These are phyloP conservation scores for Tupaia tana DNA, from an alignment of 2,113 vertebrate genomes.

Conservation along the genomic window DNA sequence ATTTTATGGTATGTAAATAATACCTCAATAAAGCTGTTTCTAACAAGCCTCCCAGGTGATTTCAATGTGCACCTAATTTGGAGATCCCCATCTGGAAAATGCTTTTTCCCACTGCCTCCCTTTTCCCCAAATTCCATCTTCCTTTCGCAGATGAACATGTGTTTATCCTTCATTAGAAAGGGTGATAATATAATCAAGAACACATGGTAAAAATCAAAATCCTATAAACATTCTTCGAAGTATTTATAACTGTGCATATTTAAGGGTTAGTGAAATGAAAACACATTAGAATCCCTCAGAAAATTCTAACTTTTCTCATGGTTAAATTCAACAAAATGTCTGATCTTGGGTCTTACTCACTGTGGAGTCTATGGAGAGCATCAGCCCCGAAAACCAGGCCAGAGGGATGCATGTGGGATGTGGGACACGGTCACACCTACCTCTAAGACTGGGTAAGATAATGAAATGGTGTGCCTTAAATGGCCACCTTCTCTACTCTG, in stretches of 20 bases:
- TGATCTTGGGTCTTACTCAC: background rate
- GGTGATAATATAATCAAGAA: constrained; percentile 54
- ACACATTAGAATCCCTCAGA: background rate
- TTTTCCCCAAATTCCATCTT: background rate
- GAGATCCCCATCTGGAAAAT: background rate
- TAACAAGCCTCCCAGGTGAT: constrained; percentile 13
- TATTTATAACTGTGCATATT: constrained; percentile 22
- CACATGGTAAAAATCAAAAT: constrained; percentile 29
- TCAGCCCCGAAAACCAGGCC: background rate
- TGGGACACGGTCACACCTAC: background rate
- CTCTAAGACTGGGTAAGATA: background rate
- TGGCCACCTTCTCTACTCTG: background rate
- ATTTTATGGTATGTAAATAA: constrained; percentile 18
- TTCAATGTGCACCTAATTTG: background rate
- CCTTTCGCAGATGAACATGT: background rate
- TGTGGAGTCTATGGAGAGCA: background rate
- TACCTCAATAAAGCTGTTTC: background rate
- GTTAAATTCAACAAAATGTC: background rate
- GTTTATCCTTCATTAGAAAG: constrained; percentile 32
- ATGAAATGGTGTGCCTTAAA: background rate
- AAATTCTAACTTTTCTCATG: constrained; percentile 34
- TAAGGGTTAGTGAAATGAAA: constrained; percentile 52
- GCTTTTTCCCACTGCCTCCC: background rate
- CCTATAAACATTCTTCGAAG: constrained; percentile 2
- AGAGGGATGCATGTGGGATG: background rate